These are phyloP conservation scores for Drosophila watanabei DNA, from an alignment of 1,140 invertebrate genomes.

Conservation along the genomic window DNA sequence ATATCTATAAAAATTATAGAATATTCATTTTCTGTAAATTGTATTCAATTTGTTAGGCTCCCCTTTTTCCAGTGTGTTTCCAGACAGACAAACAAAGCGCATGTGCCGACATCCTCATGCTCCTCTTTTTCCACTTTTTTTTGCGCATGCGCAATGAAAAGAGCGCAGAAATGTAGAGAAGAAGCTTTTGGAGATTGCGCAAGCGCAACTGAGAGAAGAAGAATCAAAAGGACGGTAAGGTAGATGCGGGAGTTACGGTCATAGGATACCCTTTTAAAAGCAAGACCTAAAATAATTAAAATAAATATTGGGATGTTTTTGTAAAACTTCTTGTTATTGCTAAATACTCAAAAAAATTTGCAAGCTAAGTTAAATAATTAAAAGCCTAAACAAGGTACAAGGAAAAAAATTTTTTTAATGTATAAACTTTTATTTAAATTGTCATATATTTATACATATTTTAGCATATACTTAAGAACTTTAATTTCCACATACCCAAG, in stretches of 20 bases:
- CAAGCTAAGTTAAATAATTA: background rate
- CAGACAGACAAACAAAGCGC: conserved; percentile 65
- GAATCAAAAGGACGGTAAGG: background rate
- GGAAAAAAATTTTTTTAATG: background rate
- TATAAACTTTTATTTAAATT: background rate
- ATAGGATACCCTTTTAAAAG: conserved; percentile 8
- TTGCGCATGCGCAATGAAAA: conserved; percentile 74
- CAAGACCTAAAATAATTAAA: too few relatives aligned
- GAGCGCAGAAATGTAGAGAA: conserved; percentile 35
- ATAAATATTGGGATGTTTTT: background rate
- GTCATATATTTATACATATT: background rate
- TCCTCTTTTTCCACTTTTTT: conserved; percentile 7
- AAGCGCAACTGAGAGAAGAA: conserved; percentile 53
- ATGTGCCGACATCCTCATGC: conserved; percentile 56
- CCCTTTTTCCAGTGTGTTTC: background rate
- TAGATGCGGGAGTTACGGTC: background rate
- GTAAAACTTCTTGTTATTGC: background rate
- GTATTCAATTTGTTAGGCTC: too few relatives aligned
- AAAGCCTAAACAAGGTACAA: background rate
- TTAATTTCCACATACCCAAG: background rate
- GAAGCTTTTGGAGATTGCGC: conserved; percentile 68
- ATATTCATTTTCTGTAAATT: background rate
- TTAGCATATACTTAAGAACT: background rate
- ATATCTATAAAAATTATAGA: background rate
- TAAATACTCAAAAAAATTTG: background rate